Conservation (phyloP, 2,888 invertebrate genomes). For the Heliothis peltigera region DNA sequence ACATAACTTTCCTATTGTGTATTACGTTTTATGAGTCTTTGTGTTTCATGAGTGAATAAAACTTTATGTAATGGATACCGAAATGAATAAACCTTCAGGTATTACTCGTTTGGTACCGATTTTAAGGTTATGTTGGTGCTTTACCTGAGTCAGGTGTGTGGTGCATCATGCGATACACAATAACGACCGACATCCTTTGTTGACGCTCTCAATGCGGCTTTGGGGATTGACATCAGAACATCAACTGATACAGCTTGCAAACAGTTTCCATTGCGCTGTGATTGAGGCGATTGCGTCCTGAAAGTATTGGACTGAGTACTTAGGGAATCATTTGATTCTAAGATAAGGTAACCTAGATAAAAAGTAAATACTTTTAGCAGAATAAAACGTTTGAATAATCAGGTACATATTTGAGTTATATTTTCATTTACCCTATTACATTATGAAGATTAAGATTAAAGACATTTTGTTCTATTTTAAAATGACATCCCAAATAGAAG, state of each 20-base stretch:
- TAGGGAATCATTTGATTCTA: too few species aligned
- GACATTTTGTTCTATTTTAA: too few species aligned
- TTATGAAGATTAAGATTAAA: too few species aligned
- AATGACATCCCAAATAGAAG: too few species aligned
- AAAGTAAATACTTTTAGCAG: too few species aligned
- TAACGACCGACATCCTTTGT: slow-evolving; percentile 34
- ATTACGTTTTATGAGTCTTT: slow-evolving; percentile 8
- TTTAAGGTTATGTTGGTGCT: slow-evolving; percentile 3
- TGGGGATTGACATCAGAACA: slow-evolving; percentile 18
- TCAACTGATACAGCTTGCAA: slow-evolving; percentile 1
- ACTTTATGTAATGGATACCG: slow-evolving; percentile 7
- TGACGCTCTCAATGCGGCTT: slow-evolving; percentile 28
- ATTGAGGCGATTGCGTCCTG: too few species aligned
- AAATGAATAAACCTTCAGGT: slow-evolving; percentile 10
- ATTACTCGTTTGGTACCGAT: slow-evolving; percentile 13
- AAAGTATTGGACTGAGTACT: too few species aligned
- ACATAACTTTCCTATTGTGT: slow-evolving; percentile 35
- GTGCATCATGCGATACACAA: slow-evolving; percentile 36
- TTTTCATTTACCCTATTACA: too few species aligned
- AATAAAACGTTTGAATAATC: too few species aligned
- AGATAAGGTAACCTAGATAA: too few species aligned
- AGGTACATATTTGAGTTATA: too few species aligned
- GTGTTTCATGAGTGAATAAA: slow-evolving; percentile 20
- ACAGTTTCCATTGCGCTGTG: neutral
- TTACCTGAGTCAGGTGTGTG: slow-evolving; percentile 20